phyloP scores from a whole-genome alignment of 1,140 invertebrate species.

The Bicyclus anynana region DNA sequence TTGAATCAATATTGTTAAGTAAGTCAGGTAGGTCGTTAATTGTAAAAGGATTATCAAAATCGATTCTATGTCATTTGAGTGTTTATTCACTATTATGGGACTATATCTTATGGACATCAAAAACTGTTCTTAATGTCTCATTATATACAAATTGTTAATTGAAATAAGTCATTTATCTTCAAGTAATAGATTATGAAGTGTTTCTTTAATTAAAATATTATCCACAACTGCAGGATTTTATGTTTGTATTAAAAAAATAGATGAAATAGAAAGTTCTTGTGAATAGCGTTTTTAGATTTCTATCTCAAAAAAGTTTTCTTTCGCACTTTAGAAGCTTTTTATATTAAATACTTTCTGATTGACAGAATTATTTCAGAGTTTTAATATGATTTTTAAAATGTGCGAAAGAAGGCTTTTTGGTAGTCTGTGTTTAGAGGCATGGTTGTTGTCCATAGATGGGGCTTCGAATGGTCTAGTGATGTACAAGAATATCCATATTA shows the following conservation, averaged over 20 bases:
- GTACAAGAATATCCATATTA: background rate
- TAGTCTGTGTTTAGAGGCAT: conserved; percentile 62
- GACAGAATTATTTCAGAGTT: no score
- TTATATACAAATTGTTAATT: background rate
- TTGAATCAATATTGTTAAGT: background rate
- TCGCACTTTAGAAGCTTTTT: background rate
- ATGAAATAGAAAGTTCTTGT: background rate
- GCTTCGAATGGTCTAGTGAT: conserved; percentile 31
- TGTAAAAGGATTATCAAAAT: background rate
- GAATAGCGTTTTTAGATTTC: conserved; percentile 1
- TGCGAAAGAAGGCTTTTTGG: conserved; percentile 33
- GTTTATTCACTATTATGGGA: no score
- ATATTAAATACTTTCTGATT: background rate
- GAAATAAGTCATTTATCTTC: background rate
- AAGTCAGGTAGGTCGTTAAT: background rate
- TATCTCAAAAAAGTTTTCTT: background rate
- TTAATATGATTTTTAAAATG: background rate
- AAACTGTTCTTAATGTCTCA: background rate
- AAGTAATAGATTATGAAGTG: background rate
- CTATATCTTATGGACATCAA: background rate
- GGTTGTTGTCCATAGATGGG: conserved; percentile 60
- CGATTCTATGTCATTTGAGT: no score
- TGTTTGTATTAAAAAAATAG: conserved; percentile 1
- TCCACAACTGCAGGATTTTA: background rate
- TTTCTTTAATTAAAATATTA: no score